These are phyloP conservation scores for Origma solitaria DNA, from an alignment of 2,113 vertebrate genomes.

Conservation along the genomic window DNA sequence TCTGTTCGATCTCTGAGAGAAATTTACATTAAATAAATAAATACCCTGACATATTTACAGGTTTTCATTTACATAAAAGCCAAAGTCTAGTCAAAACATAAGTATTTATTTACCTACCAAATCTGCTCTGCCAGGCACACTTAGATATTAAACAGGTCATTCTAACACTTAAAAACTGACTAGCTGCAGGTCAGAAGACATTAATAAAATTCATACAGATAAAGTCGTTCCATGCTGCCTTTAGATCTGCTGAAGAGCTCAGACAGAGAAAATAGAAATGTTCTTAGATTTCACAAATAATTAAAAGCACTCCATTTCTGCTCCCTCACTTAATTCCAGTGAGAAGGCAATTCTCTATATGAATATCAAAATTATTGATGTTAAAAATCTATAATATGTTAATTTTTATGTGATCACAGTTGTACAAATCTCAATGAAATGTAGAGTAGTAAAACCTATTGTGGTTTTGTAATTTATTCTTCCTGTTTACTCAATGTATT, in stretches of 20 bases:
- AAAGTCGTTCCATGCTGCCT: background rate
- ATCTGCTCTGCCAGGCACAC: background rate
- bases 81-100: background rate
- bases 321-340: background rate
- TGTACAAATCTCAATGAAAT: background rate
- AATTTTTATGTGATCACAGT: background rate
- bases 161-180: background rate
- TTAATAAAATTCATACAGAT: background rate
- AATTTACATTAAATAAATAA: background rate
- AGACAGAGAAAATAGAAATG: background rate
- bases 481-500: conserved; percentile 2
- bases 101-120: background rate
- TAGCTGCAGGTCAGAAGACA: background rate
- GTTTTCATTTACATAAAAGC: background rate
- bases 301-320: background rate
- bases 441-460: background rate
- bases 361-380: background rate
- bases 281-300: background rate
- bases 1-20: background rate
- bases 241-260: background rate
- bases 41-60: background rate
- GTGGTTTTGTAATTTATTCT: background rate
- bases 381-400: background rate
- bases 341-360: background rate
- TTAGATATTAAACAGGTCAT: background rate